Evolutionary conservation across 1,140 invertebrate genomes (phyloP).

Genomic region (Oscheius sp.): DNA sequence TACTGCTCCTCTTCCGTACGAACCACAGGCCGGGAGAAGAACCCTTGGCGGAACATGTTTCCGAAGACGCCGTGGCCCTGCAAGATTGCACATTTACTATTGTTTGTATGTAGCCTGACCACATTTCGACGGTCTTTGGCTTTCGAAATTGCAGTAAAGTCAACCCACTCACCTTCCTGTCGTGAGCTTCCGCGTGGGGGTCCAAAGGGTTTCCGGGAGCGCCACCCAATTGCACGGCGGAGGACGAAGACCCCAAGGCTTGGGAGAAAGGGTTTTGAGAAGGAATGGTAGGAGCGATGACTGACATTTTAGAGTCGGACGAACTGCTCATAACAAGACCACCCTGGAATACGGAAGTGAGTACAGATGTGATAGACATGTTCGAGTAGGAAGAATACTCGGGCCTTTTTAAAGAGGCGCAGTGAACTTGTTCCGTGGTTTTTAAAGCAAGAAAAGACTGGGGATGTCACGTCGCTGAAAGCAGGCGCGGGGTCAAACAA

Average conservation of each 20-base stretch:
- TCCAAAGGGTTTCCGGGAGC: not conserved
- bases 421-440: too few species aligned
- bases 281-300: not conserved
- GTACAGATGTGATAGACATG: too few species aligned
- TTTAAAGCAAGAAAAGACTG: too few species aligned
- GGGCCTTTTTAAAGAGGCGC: too few species aligned
- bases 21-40: conserved; percentile 38
- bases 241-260: not conserved
- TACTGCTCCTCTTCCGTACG: conserved; percentile 38
- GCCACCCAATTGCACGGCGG: not conserved
- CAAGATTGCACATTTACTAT: too few species aligned
- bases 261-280: not conserved
- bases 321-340: conserved; percentile 16
- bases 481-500: too few species aligned
- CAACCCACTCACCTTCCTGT: not conserved
- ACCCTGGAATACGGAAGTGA: conserved; percentile 1
- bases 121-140: too few species aligned
- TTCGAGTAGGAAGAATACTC: not conserved
- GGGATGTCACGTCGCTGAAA: too few species aligned
- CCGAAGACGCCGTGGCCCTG: conserved; percentile 11
- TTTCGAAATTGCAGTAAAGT: too few species aligned
- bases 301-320: not conserved
- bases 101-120: too few species aligned
- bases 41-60: conserved; percentile 18
- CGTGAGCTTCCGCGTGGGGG: not conserved